These are phyloP conservation scores for Paramormyrops hopkinsi DNA, from an alignment of 2,797 vertebrate genomes.

Conservation along the genomic window DNA sequence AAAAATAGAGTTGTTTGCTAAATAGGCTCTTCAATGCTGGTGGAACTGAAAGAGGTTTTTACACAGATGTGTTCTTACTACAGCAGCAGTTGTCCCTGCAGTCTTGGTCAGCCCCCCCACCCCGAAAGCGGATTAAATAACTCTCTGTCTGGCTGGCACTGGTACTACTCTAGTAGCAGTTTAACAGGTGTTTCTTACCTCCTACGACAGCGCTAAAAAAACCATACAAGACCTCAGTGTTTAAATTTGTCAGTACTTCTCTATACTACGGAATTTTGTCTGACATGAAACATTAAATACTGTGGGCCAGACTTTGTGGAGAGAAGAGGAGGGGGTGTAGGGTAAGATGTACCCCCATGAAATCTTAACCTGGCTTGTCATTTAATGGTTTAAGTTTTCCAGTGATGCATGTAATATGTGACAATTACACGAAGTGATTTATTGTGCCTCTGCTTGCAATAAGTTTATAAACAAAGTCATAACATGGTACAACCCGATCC, in stretches of 20 bases:
- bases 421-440: conserved; percentile 65
- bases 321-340: conserved; percentile 25
- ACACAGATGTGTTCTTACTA: conserved; percentile 3
- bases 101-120: conserved; percentile 7
- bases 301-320: conserved; percentile 37
- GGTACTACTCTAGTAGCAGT: conserved; percentile 25
- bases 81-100: conserved; percentile 9
- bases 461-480: conserved; percentile 44
- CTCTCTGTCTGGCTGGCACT: conserved; percentile 30
- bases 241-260: conserved; percentile 33
- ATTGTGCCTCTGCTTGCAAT: conserved; percentile 48
- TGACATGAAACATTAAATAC: conserved; percentile 46
- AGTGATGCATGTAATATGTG: conserved; percentile 56
- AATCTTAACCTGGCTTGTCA: conserved; percentile 55
- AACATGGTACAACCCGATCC: conserved; percentile 49
- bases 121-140: conserved; percentile 21
- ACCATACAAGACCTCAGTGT: conserved; percentile 27
- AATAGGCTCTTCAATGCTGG: background rate
- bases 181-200: conserved; percentile 49
- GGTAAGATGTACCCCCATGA: conserved; percentile 36
- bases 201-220: conserved; percentile 27
- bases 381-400: conserved; percentile 66
- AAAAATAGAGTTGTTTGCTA: background rate
- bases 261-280: conserved; percentile 40
- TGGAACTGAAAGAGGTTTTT: conserved; percentile 10